Percentiles rank a stretch among this genome's conserved stretches.
Conservation (phyloP, 37 sponge, comb jelly and placozoan genomes). For the Agelas oroides region DNA sequence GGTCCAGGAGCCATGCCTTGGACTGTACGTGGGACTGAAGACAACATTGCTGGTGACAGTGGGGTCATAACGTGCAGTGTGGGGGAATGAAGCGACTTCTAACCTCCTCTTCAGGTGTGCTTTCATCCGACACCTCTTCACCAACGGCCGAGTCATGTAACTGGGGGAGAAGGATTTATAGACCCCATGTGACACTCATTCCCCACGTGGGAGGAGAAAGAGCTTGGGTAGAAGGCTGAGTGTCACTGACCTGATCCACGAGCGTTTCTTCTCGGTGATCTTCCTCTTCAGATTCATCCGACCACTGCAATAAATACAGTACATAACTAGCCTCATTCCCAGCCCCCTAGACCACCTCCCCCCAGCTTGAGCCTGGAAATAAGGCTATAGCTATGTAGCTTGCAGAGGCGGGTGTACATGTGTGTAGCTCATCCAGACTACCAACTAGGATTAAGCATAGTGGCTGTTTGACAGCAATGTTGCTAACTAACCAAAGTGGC, state of each 20-base stretch:
- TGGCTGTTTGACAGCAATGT: neutral
- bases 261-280: no score
- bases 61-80: no score
- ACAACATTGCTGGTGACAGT: no score
- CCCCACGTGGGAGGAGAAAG: neutral
- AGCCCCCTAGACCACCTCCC: no score
- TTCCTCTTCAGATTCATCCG: neutral
- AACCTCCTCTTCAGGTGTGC: neutral
- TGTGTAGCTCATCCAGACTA: no score
- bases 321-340: neutral
- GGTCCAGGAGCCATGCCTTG: conserved; percentile 22
- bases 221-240: no score
- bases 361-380: no score
- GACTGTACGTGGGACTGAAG: neutral
- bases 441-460: no score
- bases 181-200: neutral
- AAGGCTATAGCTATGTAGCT: no score
- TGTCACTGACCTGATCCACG: no score
- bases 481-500: no score
- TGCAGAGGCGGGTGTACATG: no score
- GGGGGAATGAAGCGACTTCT: neutral
- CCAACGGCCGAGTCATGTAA: conserved; percentile 37
- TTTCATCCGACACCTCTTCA: conserved; percentile 8
- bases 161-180: neutral
- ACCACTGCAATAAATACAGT: conserved; percentile 1